Conservation (phyloP, 37 sponge, comb jelly and placozoan genomes). For the Agelas oroides region DNA sequence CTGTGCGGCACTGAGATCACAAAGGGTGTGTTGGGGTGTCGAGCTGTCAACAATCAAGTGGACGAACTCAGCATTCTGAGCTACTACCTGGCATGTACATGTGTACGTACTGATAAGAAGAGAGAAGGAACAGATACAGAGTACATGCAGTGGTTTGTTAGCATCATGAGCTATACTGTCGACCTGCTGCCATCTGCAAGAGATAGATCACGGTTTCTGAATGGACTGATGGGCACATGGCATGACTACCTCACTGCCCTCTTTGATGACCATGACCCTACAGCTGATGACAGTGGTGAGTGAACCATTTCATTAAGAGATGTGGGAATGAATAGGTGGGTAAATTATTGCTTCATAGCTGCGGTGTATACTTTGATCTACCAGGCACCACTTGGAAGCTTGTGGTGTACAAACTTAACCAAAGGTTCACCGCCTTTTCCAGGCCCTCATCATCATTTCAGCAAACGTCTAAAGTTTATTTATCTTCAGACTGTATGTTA, state of each 20-base stretch:
- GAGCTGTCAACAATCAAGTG: slow-evolving; percentile 28
- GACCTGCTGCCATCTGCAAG: slow-evolving; percentile 17
- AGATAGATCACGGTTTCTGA: slow-evolving; percentile 9
- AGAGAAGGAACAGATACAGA: no score
- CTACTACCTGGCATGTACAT: slow-evolving; percentile 50
- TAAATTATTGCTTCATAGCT: no score
- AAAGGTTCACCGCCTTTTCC: no score
- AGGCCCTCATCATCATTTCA: no score
- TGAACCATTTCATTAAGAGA: no score
- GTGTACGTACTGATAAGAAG: not conserved
- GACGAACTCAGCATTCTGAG: slow-evolving; percentile 32
- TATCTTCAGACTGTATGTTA: no score
- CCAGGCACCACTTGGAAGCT: no score
- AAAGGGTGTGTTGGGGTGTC: slow-evolving; percentile 43
- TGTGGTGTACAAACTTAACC: no score
- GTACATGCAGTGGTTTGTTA: slow-evolving; percentile 27
- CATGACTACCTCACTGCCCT: slow-evolving; percentile 44
- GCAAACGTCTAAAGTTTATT: no score
- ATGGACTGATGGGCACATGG: slow-evolving; percentile 36
- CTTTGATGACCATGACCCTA: slow-evolving; percentile 44
- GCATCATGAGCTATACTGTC: slow-evolving; percentile 4
- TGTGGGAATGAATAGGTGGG: no score
- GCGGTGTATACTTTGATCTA: no score
- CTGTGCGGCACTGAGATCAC: slow-evolving; percentile 34
- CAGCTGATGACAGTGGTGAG: not conserved